Conservation (phyloP, 1,140 invertebrate species). For the Papilio machaon region DNA sequence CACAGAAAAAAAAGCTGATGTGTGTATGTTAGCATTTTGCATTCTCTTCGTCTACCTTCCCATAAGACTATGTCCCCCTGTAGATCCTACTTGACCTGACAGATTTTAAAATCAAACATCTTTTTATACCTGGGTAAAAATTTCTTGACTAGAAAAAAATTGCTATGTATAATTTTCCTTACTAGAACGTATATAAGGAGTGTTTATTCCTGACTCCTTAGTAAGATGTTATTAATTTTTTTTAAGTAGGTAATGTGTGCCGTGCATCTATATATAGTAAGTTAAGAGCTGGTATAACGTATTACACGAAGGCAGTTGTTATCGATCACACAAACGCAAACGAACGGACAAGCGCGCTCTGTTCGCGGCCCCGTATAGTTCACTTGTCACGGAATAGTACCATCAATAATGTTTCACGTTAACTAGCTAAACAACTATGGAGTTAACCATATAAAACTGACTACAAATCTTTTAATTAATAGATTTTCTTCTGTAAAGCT, state of each 20-base stretch:
- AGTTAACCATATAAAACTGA: slow-evolving; percentile 43
- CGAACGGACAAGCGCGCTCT: slow-evolving; percentile 55
- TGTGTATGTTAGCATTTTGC: no score
- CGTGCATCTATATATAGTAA: not conserved
- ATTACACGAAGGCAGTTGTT: slow-evolving; percentile 43
- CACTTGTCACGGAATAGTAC: slow-evolving; percentile 75
- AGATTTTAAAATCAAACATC: no score
- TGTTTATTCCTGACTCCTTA: not conserved
- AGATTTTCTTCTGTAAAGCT: not conserved
- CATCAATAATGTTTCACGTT: slow-evolving; percentile 73
- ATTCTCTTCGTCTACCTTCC: no score
- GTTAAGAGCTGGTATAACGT: slow-evolving; percentile 15
- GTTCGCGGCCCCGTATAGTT: slow-evolving; percentile 50
- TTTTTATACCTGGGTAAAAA: no score
- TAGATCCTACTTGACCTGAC: no score
- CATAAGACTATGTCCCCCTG: no score
- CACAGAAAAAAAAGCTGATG: no score
- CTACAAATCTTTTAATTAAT: not conserved
- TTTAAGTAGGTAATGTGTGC: not conserved
- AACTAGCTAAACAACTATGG: slow-evolving; percentile 45
- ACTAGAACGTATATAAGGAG: not conserved
- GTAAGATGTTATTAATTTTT: not conserved
- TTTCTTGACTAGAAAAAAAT: not conserved
- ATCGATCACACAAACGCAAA: slow-evolving; percentile 63
- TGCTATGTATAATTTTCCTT: not conserved